phyloP scores from a whole-genome alignment of 2,113 vertebrate species.

The Malurus alboscapulatus region DNA sequence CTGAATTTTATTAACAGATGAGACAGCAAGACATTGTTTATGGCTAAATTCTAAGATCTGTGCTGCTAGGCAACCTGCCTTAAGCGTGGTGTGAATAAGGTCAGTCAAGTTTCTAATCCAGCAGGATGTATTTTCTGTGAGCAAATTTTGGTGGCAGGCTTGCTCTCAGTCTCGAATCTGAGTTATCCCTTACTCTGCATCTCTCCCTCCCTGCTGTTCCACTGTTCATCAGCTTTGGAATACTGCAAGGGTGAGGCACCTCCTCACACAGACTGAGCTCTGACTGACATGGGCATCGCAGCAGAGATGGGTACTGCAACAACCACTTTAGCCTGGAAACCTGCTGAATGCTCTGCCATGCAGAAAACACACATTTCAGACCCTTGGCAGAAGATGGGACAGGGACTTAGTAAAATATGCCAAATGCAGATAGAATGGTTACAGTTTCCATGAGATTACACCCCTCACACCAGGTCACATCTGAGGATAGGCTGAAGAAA shows the following conservation, averaged over 20 bases:
- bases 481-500: not conserved
- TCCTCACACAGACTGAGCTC: not conserved
- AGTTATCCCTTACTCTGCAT: not conserved
- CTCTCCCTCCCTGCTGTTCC: not conserved
- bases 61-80: conserved; percentile 19
- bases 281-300: not conserved
- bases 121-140: not conserved
- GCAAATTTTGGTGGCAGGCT: not conserved
- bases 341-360: not conserved
- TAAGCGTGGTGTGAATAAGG: not conserved
- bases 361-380: not conserved
- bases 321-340: not conserved
- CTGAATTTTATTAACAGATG: not conserved
- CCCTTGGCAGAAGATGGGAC: not conserved
- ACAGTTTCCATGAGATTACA: not conserved
- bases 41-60: not conserved
- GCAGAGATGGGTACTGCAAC: not conserved
- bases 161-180: not conserved
- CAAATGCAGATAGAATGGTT: not conserved
- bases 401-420: not conserved
- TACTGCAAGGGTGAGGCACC: not conserved
- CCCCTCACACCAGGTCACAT: not conserved
- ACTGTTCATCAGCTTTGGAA: not conserved
- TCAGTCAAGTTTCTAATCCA: conserved; percentile 1
- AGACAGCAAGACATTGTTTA: not conserved